A percentile compares a stretch with the other conserved stretches of the same genome.
Conservation (phyloP, 53 echinoderm and acorn worm genomes). For the Pentamera pediparva region DNA sequence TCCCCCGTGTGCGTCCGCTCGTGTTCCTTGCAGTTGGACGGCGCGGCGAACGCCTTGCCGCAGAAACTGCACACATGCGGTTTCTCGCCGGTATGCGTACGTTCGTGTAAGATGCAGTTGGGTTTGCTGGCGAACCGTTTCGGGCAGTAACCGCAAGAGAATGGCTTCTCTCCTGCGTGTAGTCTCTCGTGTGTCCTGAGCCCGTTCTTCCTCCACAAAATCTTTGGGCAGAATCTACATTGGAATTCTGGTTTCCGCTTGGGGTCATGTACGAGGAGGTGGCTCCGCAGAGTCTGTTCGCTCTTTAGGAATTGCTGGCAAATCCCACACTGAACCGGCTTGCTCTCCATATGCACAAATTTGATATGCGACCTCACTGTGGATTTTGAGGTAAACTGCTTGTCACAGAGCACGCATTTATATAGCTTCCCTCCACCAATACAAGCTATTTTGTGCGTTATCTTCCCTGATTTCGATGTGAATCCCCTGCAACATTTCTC, state of each 20-base stretch:
- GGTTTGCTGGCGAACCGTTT: background rate
- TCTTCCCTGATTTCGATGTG: background rate
- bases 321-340: background rate
- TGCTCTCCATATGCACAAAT: conserved; percentile 15
- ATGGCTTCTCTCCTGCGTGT: conserved; percentile 5
- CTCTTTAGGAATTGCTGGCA: too few species aligned
- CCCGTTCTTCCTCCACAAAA: background rate
- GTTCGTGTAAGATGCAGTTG: background rate
- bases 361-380: conserved; percentile 1
- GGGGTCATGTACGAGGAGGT: background rate
- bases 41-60: background rate
- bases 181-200: background rate
- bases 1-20: conserved; percentile 23
- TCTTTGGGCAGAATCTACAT: background rate
- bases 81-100: conserved; percentile 27
- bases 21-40: background rate
- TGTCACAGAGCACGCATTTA: conserved; percentile 19
- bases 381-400: background rate
- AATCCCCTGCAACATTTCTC: conserved; percentile 33
- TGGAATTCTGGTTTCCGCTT: background rate
- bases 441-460: conserved; percentile 18
- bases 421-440: background rate
- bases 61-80: conserved; percentile 5
- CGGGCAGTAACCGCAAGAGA: background rate
- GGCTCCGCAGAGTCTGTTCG: too few species aligned